Conservation (phyloP, 2,888 invertebrate species). For the Drosophila mercatorum region DNA sequence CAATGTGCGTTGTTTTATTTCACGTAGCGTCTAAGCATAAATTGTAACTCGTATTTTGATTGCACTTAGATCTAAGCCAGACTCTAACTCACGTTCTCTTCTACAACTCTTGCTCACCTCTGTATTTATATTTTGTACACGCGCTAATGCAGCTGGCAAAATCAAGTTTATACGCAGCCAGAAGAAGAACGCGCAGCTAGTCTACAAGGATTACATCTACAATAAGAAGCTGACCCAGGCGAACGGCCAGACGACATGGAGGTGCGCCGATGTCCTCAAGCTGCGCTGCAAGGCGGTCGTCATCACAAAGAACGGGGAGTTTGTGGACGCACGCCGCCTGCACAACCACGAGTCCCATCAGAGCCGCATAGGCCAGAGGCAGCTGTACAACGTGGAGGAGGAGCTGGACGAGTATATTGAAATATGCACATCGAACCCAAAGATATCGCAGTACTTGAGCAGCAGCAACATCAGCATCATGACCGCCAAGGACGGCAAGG, state of each 20-base stretch:
- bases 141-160: constrained; percentile 46
- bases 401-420: constrained; percentile 84
- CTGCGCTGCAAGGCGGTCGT: constrained; percentile 84
- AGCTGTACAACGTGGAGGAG: constrained; percentile 82
- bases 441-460: constrained; percentile 80
- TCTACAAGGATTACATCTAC: constrained; percentile 84
- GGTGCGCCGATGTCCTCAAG: constrained; percentile 84
- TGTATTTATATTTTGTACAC: constrained; percentile 17
- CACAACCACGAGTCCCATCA: constrained; percentile 83
- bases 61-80: constrained; percentile 9
- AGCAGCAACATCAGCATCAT: constrained; percentile 80
- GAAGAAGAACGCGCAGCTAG: constrained; percentile 85
- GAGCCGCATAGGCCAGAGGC: constrained; percentile 82
- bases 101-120: constrained; percentile 37
- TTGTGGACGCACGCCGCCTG: constrained; percentile 81
- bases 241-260: constrained; percentile 85
- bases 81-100: constrained; percentile 38
- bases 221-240: constrained; percentile 85
- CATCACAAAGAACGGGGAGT: constrained; percentile 82
- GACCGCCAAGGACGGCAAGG: constrained; percentile 80
- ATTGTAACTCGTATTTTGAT: constrained; percentile 12
- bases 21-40: constrained; percentile 20
- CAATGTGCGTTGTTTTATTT: constrained; percentile 56
- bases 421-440: constrained; percentile 81
- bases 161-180: constrained; percentile 85